These are phyloP conservation scores for Aphelinus atriplicis DNA, from an alignment of 1,140 invertebrate species.

Conservation along the genomic window DNA sequence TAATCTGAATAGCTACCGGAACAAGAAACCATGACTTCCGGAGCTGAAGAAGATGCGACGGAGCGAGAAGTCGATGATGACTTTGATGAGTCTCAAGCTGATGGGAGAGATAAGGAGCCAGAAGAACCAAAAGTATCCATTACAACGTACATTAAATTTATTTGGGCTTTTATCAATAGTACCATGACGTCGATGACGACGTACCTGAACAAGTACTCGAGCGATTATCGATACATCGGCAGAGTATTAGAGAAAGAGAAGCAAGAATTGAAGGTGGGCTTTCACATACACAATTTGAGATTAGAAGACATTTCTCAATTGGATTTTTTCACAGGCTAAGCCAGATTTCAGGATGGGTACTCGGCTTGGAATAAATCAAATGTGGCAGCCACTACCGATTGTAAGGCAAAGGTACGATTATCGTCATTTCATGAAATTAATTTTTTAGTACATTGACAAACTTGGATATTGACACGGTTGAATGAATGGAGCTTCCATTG, in stretches of 20 bases:
- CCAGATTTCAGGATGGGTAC: slow-evolving; percentile 75
- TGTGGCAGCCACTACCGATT: slow-evolving; percentile 77
- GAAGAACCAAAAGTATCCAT: slow-evolving; percentile 53
- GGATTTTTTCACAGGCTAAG: slow-evolving; percentile 68
- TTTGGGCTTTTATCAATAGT: slow-evolving; percentile 81
- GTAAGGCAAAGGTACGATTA: slow-evolving; percentile 65
- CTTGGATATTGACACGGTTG: too few relatives aligned
- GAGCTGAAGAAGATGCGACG: slow-evolving; percentile 31
- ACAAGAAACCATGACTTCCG: slow-evolving; percentile 15
- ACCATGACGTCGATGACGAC: slow-evolving; percentile 87
- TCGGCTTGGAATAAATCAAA: slow-evolving; percentile 73
- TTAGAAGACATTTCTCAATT: slow-evolving; percentile 37
- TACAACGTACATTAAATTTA: slow-evolving; percentile 68
- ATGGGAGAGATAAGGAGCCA: slow-evolving; percentile 46
- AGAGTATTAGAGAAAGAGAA: slow-evolving; percentile 82
- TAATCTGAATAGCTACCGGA: slow-evolving; percentile 22
- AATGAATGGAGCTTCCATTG: too few relatives aligned
- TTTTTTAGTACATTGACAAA: background rate
- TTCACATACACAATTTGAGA: background rate
- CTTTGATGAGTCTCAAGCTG: slow-evolving; percentile 34
- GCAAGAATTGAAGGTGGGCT: slow-evolving; percentile 81
- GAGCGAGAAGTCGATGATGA: slow-evolving; percentile 5
- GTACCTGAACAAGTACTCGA: slow-evolving; percentile 86
- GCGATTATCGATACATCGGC: slow-evolving; percentile 93
- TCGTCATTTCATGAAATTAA: background rate